These are phyloP conservation scores for Anticlea derivata DNA, from an alignment of 2,888 invertebrate species.

Conservation along the genomic window DNA sequence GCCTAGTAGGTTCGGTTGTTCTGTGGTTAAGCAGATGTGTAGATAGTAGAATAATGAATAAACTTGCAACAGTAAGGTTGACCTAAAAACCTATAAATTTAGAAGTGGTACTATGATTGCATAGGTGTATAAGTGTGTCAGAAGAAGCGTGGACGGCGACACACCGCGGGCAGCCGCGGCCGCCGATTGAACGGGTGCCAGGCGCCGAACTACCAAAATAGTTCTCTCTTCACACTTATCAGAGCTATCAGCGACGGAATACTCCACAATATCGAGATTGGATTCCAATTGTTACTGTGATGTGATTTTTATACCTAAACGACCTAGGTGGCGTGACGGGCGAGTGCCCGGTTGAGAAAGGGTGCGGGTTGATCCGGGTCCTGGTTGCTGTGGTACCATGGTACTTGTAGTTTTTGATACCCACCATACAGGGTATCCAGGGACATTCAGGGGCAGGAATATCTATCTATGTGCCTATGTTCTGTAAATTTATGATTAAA, in stretches of 20 bases:
- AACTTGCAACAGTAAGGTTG: neutral
- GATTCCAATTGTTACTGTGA: conserved; percentile 40
- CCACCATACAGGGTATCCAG: too few species aligned
- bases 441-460: too few species aligned
- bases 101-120: neutral
- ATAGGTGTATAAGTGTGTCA: conserved; percentile 53
- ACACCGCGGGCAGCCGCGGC: conserved; percentile 46
- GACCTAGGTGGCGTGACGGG: too few species aligned
- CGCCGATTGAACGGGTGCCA: conserved; percentile 72
- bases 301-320: too few species aligned
- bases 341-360: too few species aligned
- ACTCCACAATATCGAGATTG: conserved; percentile 51
- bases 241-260: conserved; percentile 47
- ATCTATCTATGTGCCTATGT: too few species aligned
- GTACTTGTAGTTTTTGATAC: too few species aligned
- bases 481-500: neutral
- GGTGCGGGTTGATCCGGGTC: too few species aligned
- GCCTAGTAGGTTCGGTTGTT: too few species aligned
- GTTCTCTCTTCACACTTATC: conserved; percentile 67
- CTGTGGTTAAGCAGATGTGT: too few species aligned
- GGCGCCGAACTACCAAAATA: conserved; percentile 73
- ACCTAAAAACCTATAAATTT: neutral
- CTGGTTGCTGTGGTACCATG: too few species aligned
- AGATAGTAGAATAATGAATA: too few species aligned
- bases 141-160: conserved; percentile 51